Evolutionary conservation across 2,113 vertebrate species (phyloP), one percentile per base, ranked within the genome.

Genomic region (Hydrolagus affinis): DNA sequence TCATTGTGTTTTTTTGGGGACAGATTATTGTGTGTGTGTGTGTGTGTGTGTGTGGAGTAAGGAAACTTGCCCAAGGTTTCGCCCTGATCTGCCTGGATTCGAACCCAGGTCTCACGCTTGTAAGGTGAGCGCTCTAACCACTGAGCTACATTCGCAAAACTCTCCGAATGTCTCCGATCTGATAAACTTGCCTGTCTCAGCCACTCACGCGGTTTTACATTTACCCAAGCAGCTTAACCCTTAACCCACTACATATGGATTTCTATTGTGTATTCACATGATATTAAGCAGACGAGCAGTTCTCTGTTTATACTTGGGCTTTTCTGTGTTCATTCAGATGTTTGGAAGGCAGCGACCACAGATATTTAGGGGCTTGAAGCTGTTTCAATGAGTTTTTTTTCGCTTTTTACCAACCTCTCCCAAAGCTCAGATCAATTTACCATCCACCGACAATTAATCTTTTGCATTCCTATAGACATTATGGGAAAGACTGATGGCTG

Each of bases 181-280:
- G 30, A n/a, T n/a, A 83, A 83, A 32, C 78, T 62, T 62, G 6
- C 30, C 14, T 64, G 30, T 83, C 66, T 83, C 78, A 83, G 62
- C 14, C 28, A 28, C 62, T 83, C 78, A 64, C 66, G 17, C 30
- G 78, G 60, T 83, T n/a, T 83, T 66, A 66, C 78, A 64, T 83
- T 83, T 83, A 68, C 59, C 64, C 78, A 83, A 21, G 23, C 78
- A 83, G 62, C 62, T 19, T 64, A 83, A 30, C 78, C 25, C 62
- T 83, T 83, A 83, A 83, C 78, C 62, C 66, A 25, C 0, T 66
- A 28, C 78, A 83, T 83, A 83, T 83, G 78, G 78, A 83, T 83
- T 83, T 83, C 62, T 19, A 19, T 62, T 83, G 78, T 11, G 28
- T 68, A 30, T 83, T 66, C 62, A 83, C 64, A 83, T 83, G 78